A percentile compares a stretch with the other conserved stretches of the same genome.
Evolutionary conservation across 2,888 invertebrate species (phyloP).

Genomic region (Caenorhabditis wallacei): DNA sequence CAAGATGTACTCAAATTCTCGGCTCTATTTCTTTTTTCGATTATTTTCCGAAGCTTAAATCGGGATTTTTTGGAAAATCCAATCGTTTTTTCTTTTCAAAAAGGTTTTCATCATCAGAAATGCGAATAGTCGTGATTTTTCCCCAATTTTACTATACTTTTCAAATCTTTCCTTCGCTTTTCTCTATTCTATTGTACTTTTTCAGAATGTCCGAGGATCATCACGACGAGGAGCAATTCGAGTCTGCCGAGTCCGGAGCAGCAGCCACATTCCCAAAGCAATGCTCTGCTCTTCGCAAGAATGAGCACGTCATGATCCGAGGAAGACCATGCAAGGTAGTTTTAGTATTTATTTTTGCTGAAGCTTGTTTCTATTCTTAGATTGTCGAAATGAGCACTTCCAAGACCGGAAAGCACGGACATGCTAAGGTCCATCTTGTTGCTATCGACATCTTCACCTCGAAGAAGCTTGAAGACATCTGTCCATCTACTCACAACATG

Average conservation of each 20-base stretch:
- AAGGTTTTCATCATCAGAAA: no score
- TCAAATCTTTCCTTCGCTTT: no score
- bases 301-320: conserved; percentile 98
- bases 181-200: no score
- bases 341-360: background rate
- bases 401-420: conserved; percentile 99
- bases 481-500: conserved; percentile 99
- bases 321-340: conserved; percentile 93
- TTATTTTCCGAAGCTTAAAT: no score
- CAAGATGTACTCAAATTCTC: background rate
- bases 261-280: conserved; percentile 98
- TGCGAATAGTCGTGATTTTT: no score
- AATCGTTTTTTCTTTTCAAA: no score
- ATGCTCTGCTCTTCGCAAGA: conserved; percentile 98
- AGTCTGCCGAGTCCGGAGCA: conserved; percentile 87
- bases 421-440: conserved; percentile 97
- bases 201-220: conserved; percentile 78
- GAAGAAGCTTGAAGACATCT: conserved; percentile 98
- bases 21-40: background rate
- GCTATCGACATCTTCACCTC: conserved; percentile 94
- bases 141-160: no score
- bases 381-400: conserved; percentile 99
- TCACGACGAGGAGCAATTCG: conserved; percentile 81
- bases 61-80: no score
- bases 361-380: conserved; percentile 84